These are phyloP conservation scores for Yponomeuta plumbellus DNA, from an alignment of 2,888 invertebrate genomes.

Conservation along the genomic window DNA sequence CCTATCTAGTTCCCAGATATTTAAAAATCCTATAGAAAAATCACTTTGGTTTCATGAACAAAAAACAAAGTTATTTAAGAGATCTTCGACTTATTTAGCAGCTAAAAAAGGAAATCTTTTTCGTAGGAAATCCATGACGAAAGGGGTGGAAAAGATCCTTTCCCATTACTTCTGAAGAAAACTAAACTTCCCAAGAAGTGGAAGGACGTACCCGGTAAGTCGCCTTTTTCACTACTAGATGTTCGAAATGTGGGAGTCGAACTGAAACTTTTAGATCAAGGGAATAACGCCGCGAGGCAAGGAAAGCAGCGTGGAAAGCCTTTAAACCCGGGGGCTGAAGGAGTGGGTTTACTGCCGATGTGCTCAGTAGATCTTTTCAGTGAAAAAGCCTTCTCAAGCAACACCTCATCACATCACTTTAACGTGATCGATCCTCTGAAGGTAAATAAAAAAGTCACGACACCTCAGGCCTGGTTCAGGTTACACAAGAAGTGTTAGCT, in stretches of 20 bases:
- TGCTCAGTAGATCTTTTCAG: neutral
- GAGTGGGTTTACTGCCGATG: neutral
- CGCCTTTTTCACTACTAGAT: conserved; percentile 13
- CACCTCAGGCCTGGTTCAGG: neutral
- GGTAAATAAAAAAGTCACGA: neutral
- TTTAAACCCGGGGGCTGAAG: neutral
- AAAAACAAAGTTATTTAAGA: too few species aligned
- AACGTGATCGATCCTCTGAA: neutral
- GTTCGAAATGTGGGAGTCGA: neutral
- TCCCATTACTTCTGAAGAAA: conserved; percentile 83
- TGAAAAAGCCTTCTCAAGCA: neutral
- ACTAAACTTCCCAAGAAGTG: conserved; percentile 86
- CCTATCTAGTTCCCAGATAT: too few species aligned
- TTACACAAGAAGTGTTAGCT: too few species aligned
- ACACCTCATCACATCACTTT: neutral
- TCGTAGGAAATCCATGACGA: conserved; percentile 79
- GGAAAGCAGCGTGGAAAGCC: neutral
- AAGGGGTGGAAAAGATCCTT: conserved; percentile 86
- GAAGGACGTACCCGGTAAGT: conserved; percentile 75
- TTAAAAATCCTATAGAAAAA: too few species aligned
- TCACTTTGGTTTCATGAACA: too few species aligned
- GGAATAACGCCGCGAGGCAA: neutral
- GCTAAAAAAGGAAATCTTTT: conserved; percentile 26
- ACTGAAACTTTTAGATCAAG: neutral
- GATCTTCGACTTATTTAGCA: too few species aligned